Base-by-base conservation (phyloP, 2,888 invertebrate genomes). In the Agapostemon virescens region DNA sequence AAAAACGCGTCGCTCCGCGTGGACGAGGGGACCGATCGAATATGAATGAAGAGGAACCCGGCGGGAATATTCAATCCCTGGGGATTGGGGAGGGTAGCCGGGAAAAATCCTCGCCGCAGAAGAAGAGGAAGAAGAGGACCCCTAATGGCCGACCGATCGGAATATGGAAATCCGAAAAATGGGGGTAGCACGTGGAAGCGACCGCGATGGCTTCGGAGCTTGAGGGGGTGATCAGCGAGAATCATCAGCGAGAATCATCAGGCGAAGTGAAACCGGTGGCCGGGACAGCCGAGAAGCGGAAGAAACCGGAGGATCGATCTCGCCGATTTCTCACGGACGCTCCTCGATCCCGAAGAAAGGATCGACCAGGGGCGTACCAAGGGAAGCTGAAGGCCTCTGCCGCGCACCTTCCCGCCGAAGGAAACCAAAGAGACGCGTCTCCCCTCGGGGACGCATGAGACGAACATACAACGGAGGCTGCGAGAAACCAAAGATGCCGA, bases 341-440 rank as follows among this genome's bases (percentile, higher is more conserved):
- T 2, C n/a, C 49, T 49, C 49, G 49, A 49, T 49, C n/a, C 11
- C n/a, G n/a, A n/a, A n/a, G n/a, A n/a, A n/a, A n/a, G n/a, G n/a
- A n/a, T n/a, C n/a, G n/a, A n/a, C n/a, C n/a, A n/a, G n/a, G n/a
- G n/a, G n/a, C n/a, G n/a, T n/a, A n/a, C n/a, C n/a, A n/a, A n/a
- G n/a, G n/a, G n/a, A n/a, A n/a, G n/a, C n/a, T n/a, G n/a, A n/a
- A n/a, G n/a, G n/a, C 49, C 49, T 49, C 49, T 49, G 49, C 11
- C n/a, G 49, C 49, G 49, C 49, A n/a, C 49, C 26, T 26, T 58
- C 30, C 17, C 58, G 7, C 9, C 30, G 63, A 74, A 85, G 58
- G 61, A 83, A 85, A 83, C 85, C 85, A 85, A 85, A 85, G 85
- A 81, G 42, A 80, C 42, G 75, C 68, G 26, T 20, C 13, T 26